Evolutionary conservation across 1,140 invertebrate genomes (phyloP), one percentile per base, ranked within the genome.

Genomic region (Procambarus virginalis): DNA sequence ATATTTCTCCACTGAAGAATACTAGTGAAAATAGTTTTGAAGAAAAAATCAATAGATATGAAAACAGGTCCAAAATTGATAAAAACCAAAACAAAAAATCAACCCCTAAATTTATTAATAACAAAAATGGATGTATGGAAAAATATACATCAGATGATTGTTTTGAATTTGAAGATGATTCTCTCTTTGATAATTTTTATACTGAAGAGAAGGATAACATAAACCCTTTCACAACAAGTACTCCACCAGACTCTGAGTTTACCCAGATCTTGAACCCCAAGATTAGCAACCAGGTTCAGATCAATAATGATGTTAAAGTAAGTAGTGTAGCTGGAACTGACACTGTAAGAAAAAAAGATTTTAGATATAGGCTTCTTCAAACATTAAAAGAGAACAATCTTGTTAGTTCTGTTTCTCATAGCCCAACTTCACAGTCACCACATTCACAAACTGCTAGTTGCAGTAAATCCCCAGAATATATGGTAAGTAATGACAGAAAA

Each of bases 361-460:
- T 84, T 49, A 84, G 82, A 75, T 70, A 20, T n/a, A 84, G 48
- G 49, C 75, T 84, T 84, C 60, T 84, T 0, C 68, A 75, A 84
- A 84, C 64, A 48, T 84, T 84, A 51, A 58, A 51, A 55, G 55
- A 60, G 8, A 81, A 60, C 20, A 81, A 81, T 55, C 20, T 4
- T 81, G 17, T 51, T 4, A 34, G 4, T 58, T 81, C 22, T 22
- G n/a, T 34, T 14, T 34, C 22, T 46, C 22, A 34, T 8, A 12
- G 22, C 0, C 48, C 49, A 58, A 17, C 45, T 49, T 58, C 22
- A 80, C 22, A 5, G 12, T 20, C 76, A 78, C 49, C 34, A 48
- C 45, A 78, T 5, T 81, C 49, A 58, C 9, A 55, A 51, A 60
- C 20, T 1, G 20, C 14, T 17, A 64, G 20, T 17, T 20, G 4